A percentile compares a stretch with the other conserved stretches of the same genome.
phyloP scores from a whole-genome alignment of 2,113 vertebrate species.

The Oenanthe melanoleuca region DNA sequence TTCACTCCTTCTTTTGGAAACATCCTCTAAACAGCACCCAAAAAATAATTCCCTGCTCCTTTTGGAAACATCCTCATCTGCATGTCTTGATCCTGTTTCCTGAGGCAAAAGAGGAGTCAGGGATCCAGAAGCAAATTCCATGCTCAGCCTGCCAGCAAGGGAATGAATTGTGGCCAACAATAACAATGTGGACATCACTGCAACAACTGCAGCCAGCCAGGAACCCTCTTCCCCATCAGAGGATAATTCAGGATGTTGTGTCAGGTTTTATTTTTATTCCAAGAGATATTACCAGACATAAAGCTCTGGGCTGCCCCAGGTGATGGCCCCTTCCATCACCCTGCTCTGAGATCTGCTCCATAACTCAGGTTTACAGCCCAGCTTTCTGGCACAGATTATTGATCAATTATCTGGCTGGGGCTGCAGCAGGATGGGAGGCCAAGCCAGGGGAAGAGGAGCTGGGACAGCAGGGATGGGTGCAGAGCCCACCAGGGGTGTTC shows the following conservation, averaged over 20 bases:
- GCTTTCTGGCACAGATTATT: not conserved
- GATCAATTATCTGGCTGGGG: not conserved
- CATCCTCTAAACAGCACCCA: not conserved
- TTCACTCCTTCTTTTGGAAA: not conserved
- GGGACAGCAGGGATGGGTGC: not conserved
- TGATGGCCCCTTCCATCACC: not conserved
- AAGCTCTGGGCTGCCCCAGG: not conserved
- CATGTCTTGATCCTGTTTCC: not conserved
- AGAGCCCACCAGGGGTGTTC: rapidly evolving
- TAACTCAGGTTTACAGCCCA: not conserved
- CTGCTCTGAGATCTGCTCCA: not conserved
- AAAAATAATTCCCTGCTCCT: not conserved
- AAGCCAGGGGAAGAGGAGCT: not conserved
- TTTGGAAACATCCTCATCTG: not conserved
- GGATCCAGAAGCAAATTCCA: not conserved
- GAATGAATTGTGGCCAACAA: not conserved
- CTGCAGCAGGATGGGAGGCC: not conserved
- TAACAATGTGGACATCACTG: not conserved
- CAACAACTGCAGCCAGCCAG: not conserved
- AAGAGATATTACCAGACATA: not conserved
- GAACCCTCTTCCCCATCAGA: not conserved
- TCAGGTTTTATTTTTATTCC: constrained; percentile 1
- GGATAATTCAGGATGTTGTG: not conserved
- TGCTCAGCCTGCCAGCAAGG: not conserved
- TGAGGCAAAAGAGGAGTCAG: not conserved